A percentile compares a stretch with the other conserved stretches of the same genome.
These are phyloP conservation scores for Salvelinus alpinus DNA, from an alignment of 2,113 vertebrate species.

Conservation along the genomic window DNA sequence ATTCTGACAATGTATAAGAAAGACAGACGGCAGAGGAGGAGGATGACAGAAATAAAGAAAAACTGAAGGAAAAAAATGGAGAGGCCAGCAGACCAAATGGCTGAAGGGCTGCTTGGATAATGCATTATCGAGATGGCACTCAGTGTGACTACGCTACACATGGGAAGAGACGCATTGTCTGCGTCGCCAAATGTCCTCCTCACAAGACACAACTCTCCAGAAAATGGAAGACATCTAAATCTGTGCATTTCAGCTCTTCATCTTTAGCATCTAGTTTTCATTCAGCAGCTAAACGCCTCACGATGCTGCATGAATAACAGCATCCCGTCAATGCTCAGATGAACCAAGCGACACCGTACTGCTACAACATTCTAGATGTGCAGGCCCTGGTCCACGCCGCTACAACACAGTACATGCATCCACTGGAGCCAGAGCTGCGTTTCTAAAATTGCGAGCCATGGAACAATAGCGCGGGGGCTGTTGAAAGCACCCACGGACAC, in stretches of 20 bases:
- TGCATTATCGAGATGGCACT: constrained; percentile 72
- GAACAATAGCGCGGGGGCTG: constrained; percentile 59
- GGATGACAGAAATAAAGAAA: constrained; percentile 49
- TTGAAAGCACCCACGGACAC: constrained; percentile 68
- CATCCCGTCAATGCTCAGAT: not conserved
- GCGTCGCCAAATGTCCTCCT: constrained; percentile 55
- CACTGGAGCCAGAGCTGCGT: not conserved
- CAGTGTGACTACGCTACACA: constrained; percentile 54
- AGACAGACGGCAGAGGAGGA: constrained; percentile 14
- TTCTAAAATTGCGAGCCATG: constrained; percentile 46
- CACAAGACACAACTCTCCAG: constrained; percentile 6
- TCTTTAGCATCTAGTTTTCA: not conserved
- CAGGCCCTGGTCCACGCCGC: constrained; percentile 11
- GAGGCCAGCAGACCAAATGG: constrained; percentile 67
- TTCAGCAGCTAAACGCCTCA: too few relatives aligned
- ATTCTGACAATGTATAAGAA: constrained; percentile 38
- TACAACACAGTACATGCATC: constrained; percentile 14
- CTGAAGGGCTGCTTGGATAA: constrained; percentile 75
- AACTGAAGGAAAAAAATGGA: constrained; percentile 26
- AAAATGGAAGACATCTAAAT: constrained; percentile 27
- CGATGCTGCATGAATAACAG: not conserved
- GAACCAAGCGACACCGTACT: not conserved
- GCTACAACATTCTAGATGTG: constrained; percentile 7
- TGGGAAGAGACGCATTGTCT: constrained; percentile 58
- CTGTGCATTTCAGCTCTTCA: constrained; percentile 3